Conservation (phyloP, 2,113 vertebrate species). For the Budorcas taxicolor region DNA sequence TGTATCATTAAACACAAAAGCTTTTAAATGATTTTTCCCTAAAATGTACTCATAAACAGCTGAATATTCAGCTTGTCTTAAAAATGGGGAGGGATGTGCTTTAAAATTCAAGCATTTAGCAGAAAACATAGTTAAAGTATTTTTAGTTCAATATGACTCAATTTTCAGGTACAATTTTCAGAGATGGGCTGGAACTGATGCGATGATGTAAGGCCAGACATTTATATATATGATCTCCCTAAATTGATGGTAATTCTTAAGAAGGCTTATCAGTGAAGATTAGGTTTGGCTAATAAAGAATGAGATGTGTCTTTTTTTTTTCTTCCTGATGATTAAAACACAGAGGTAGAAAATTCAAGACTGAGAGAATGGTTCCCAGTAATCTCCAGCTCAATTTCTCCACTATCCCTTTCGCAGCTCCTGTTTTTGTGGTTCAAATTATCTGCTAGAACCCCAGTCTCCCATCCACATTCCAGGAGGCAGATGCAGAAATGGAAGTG, state of each 20-base stretch:
- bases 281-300: neutral
- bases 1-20: slow-evolving; percentile 33
- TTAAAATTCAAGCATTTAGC: neutral
- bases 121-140: neutral
- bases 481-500: neutral
- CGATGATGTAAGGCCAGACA: neutral
- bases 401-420: fast-evolving
- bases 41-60: neutral
- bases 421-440: neutral
- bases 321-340: neutral
- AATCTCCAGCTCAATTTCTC: neutral
- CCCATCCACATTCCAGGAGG: neutral
- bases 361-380: neutral
- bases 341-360: neutral
- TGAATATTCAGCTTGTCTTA: slow-evolving; percentile 26
- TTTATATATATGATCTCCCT: neutral
- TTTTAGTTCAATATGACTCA: neutral
- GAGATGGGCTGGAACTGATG: neutral
- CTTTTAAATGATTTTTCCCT: slow-evolving; percentile 25
- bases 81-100: neutral
- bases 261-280: neutral
- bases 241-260: neutral
- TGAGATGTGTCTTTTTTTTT: neutral
- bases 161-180: neutral
- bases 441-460: neutral